phyloP scores from a whole-genome alignment of 2,113 vertebrate genomes.

The human region DNA sequence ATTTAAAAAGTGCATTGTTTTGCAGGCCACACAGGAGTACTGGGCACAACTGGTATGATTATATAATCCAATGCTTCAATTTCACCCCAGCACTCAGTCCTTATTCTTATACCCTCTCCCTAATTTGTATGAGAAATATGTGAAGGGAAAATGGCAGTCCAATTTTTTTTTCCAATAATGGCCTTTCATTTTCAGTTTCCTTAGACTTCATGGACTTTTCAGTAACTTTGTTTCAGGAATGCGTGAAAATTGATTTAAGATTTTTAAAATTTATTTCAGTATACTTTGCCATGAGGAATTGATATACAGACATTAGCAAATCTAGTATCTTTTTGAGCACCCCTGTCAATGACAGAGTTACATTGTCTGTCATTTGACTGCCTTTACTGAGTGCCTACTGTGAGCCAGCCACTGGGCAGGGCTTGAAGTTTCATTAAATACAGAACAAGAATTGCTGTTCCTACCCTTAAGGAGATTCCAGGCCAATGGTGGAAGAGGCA shows the following conservation, averaged over 20 bases:
- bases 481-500: background rate
- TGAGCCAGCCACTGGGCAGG: background rate
- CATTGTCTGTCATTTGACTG: background rate
- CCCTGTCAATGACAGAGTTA: background rate
- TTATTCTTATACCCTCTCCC: background rate
- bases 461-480: background rate
- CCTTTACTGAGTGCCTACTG: background rate
- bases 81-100: accelerated
- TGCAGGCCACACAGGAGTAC: background rate
- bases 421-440: background rate
- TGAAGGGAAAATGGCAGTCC: background rate
- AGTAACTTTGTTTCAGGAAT: background rate
- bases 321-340: background rate
- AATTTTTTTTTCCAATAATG: background rate
- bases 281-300: background rate
- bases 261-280: background rate
- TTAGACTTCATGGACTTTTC: background rate
- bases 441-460: background rate
- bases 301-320: background rate
- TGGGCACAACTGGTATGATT: background rate
- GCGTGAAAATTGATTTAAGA: background rate
- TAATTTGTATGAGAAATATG: background rate
- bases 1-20: background rate
- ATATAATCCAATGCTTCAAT: background rate
- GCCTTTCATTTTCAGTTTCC: background rate